phyloP scores from a whole-genome alignment of 2,113 vertebrate genomes.

The Porphyrio hochstetteri region DNA sequence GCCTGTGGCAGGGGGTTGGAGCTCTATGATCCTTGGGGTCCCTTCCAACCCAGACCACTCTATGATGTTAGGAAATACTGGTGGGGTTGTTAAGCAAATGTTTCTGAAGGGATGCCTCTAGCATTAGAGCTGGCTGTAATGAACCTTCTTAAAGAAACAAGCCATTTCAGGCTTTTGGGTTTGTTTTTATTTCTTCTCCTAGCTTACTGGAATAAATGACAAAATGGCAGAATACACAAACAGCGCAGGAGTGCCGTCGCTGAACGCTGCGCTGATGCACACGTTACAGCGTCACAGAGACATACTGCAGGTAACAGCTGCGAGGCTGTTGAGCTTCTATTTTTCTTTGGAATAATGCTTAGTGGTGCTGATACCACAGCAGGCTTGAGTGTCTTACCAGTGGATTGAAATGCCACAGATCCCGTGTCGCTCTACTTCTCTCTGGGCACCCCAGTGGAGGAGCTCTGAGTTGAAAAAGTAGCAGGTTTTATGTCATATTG shows the following conservation, averaged over 20 bases:
- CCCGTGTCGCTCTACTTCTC: not conserved
- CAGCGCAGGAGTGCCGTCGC: conserved; percentile 86
- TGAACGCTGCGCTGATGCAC: conserved; percentile 95
- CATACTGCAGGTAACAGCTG: conserved; percentile 86
- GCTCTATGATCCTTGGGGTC: no score
- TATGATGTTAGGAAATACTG: rapidly evolving
- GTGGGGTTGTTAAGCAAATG: not conserved
- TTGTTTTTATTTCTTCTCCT: not conserved
- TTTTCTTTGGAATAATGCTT: not conserved
- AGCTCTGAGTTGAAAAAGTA: not conserved
- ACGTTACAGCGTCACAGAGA: conserved; percentile 96
- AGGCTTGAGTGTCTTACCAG: not conserved
- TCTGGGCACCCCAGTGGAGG: not conserved
- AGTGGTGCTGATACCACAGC: rapidly evolving
- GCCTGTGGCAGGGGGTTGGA: no score
- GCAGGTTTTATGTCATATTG: not conserved
- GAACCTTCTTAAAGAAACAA: not conserved
- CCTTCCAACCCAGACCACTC: no score
- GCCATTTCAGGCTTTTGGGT: not conserved
- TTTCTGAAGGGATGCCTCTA: not conserved
- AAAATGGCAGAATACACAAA: conserved; percentile 97
- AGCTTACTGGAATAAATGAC: conserved; percentile 95
- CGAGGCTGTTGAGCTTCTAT: rapidly evolving
- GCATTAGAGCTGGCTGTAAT: rapidly evolving
- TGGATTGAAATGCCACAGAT: not conserved